These are phyloP conservation scores for Rhinolophus ferrumequinum DNA, from an alignment of 2,113 vertebrate species.

Conservation along the genomic window DNA sequence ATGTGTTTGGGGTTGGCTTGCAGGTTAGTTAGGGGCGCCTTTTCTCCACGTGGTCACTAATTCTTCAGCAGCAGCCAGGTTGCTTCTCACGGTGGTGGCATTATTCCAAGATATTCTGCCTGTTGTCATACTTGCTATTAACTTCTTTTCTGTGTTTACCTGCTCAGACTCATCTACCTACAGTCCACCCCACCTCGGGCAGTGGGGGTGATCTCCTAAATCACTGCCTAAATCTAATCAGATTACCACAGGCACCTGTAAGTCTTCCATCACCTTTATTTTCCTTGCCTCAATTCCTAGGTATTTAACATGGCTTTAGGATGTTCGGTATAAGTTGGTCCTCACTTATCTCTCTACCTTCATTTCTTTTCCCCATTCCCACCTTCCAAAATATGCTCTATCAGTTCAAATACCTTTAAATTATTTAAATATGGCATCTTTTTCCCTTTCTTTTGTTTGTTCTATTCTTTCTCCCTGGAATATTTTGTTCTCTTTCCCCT, in stretches of 20 bases:
- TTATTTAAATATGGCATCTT: background rate
- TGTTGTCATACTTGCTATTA: background rate
- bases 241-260: background rate
- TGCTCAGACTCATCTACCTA: background rate
- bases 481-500: background rate
- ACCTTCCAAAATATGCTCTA: background rate
- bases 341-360: background rate
- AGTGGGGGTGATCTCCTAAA: background rate
- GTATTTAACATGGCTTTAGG: background rate
- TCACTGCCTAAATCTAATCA: too few species aligned
- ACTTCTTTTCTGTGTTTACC: background rate
- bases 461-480: background rate
- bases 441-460: background rate
- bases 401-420: background rate
- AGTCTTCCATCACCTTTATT: background rate
- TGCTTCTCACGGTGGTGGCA: background rate
- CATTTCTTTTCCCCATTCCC: too few species aligned
- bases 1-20: background rate
- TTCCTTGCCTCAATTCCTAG: background rate
- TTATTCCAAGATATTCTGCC: background rate
- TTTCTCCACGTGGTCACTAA: fast-evolving
- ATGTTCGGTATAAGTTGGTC: background rate
- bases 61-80: too few species aligned
- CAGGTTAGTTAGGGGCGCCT: background rate
- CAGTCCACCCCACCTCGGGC: background rate